Evolutionary conservation across 1,140 invertebrate genomes (phyloP).

Genomic region (Ips nitidus): DNA sequence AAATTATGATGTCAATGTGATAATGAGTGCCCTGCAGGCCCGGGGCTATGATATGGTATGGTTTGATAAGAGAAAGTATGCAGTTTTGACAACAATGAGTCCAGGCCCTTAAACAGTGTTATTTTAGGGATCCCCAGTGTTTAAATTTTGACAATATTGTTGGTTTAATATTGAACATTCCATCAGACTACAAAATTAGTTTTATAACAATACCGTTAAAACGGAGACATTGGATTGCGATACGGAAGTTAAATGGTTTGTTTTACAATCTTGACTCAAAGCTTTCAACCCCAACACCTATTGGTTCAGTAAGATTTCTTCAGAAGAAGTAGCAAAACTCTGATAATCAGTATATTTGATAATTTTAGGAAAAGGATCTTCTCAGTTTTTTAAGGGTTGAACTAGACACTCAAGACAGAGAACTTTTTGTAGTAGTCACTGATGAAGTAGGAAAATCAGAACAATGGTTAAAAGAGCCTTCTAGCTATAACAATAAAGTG

Average conservation of each 20-base stretch:
- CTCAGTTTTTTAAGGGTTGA: slow-evolving; percentile 77
- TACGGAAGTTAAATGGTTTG: slow-evolving; percentile 70
- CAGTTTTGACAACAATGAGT: background rate
- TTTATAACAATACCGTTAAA: slow-evolving; percentile 81
- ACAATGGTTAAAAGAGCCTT: slow-evolving; percentile 59
- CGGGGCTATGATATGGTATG: slow-evolving; percentile 86
- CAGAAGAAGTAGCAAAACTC: background rate
- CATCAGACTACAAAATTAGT: slow-evolving; percentile 85
- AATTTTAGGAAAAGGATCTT: slow-evolving; percentile 69
- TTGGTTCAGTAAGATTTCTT: slow-evolving; percentile 69
- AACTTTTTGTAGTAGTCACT: slow-evolving; percentile 83
- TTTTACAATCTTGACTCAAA: slow-evolving; percentile 97
- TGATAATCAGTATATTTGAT: slow-evolving; percentile 1
- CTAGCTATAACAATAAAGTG: slow-evolving; percentile 42
- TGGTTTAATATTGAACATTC: slow-evolving; percentile 92
- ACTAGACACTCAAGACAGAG: slow-evolving; percentile 79
- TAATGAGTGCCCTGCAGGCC: slow-evolving; percentile 89
- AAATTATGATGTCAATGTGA: slow-evolving; percentile 98
- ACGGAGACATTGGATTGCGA: slow-evolving; percentile 88
- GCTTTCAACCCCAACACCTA: slow-evolving; percentile 76
- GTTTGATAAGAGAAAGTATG: slow-evolving; percentile 96
- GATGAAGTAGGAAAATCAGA: slow-evolving; percentile 70
- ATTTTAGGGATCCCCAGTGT: slow-evolving; percentile 77
- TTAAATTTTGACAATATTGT: slow-evolving; percentile 77
- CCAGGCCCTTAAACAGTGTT: background rate